Percentiles rank a stretch among this genome's conserved stretches.
Evolutionary conservation across 1,140 invertebrate genomes (phyloP).

Genomic region (Arion vulgaris): DNA sequence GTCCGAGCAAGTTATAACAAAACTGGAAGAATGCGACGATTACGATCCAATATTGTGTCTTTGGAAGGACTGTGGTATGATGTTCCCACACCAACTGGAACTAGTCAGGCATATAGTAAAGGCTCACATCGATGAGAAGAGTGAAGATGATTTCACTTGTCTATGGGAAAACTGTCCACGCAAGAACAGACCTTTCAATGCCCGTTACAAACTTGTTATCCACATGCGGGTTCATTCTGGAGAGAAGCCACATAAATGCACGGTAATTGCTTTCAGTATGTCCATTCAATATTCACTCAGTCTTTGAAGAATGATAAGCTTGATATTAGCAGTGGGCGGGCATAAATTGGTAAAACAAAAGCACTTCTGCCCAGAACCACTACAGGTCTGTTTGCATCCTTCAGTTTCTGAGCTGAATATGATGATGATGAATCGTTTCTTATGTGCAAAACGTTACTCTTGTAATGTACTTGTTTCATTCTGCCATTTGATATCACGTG

Average conservation of each 20-base stretch:
- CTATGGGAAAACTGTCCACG: constrained; percentile 91
- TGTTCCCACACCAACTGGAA: constrained; percentile 83
- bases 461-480: no score
- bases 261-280: constrained; percentile 78
- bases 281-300: neutral
- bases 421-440: no score
- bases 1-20: constrained; percentile 26
- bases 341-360: neutral
- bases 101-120: constrained; percentile 93
- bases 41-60: constrained; percentile 76
- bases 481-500: no score
- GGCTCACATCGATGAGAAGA: constrained; percentile 87
- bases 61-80: constrained; percentile 88
- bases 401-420: neutral
- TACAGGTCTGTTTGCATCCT: neutral
- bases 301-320: no score
- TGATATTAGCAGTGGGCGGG: no score
- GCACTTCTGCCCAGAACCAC: neutral
- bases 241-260: constrained; percentile 96
- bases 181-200: constrained; percentile 90
- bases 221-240: constrained; percentile 97
- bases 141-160: constrained; percentile 92
- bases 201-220: constrained; percentile 94
- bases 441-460: no score
- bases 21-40: constrained; percentile 61